Evolutionary conservation across 2,888 invertebrate species (phyloP), one percentile per base, ranked within the genome.

Genomic region (Eurytoma californica): DNA sequence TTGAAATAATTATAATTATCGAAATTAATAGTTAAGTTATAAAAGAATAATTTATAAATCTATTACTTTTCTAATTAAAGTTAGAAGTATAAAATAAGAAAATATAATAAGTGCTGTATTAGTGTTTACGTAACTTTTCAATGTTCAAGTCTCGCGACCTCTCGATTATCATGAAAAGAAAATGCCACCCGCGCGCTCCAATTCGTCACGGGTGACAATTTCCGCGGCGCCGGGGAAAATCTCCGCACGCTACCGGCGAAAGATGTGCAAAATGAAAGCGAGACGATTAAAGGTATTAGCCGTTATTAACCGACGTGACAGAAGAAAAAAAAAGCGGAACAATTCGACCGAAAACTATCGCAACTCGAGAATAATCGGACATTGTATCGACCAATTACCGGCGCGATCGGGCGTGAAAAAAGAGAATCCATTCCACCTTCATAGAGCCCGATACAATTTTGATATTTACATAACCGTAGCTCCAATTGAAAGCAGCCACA

Each of bases 181-280:
- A 20, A 69, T n/a, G 51, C 51, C 51, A 72, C n/a, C 28, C n/a
- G 28, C 13, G 66, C 53, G 65, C 28, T 66, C 24, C 12, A 81
- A 84, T 84, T 83, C 82, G 85, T 83, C 83, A 84, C 84, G 85
- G 85, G 80, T 84, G 82, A 83, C 82, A 84, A 82, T 74, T 77
- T 83, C 82, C 81, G 83, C 80, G 82, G 84, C 84, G 82, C 73
- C 82, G 80, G 80, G 82, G 83, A 84, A 85, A 67, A 53, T 53
- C 16, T 67, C 28, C 13, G 20, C 39, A 3, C 53, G 3, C 20
- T 24, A 24, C 3, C n/a, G 24, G 39, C n/a, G 55, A 39, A 13
- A 20, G 14, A 66, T 20, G 49, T 49, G 51, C 49, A n/a, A 66
- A 66, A 68, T 55, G 68, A 68, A 68, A 68, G 55, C 30, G 68